Percentiles rank a stretch among this genome's conserved stretches.
Evolutionary conservation across 2,797 vertebrate species (phyloP).

Genomic region (Poeciliopsis paucimaculata): DNA sequence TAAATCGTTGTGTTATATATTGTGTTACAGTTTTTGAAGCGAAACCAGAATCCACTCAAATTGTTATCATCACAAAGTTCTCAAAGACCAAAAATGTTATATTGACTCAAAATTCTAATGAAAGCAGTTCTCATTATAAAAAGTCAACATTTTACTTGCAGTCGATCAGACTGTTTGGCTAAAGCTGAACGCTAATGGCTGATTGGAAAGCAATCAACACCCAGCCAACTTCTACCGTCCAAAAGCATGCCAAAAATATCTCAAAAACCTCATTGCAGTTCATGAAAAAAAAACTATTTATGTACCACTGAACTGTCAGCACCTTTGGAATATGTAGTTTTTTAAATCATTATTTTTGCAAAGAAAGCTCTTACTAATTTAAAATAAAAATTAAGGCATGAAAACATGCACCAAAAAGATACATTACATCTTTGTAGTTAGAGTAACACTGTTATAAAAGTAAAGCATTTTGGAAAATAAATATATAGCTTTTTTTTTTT

Average conservation of each 20-base stretch:
- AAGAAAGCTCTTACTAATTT: conserved; percentile 12
- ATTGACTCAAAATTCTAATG: not conserved
- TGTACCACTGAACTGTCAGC: not conserved
- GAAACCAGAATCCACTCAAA: not conserved
- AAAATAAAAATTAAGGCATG: not conserved
- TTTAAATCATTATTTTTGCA: not conserved
- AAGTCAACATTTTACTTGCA: not conserved
- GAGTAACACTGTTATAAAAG: not conserved
- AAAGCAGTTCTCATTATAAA: not conserved
- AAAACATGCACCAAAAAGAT: not conserved
- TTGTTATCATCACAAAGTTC: not conserved
- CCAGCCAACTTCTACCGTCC: not conserved
- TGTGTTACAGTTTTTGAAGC: not conserved
- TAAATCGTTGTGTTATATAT: not conserved
- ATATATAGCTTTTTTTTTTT: not conserved
- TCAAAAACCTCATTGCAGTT: not conserved
- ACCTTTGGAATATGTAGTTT: not conserved
- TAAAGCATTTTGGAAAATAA: not conserved
- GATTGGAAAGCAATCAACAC: not conserved
- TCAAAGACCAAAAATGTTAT: not conserved
- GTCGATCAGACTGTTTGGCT: not conserved
- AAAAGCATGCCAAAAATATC: not conserved
- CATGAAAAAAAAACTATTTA: not conserved
- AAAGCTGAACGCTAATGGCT: not conserved
- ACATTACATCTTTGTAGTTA: not conserved